Conservation (phyloP, 2,113 vertebrate species). For the Hippolais icterina region DNA sequence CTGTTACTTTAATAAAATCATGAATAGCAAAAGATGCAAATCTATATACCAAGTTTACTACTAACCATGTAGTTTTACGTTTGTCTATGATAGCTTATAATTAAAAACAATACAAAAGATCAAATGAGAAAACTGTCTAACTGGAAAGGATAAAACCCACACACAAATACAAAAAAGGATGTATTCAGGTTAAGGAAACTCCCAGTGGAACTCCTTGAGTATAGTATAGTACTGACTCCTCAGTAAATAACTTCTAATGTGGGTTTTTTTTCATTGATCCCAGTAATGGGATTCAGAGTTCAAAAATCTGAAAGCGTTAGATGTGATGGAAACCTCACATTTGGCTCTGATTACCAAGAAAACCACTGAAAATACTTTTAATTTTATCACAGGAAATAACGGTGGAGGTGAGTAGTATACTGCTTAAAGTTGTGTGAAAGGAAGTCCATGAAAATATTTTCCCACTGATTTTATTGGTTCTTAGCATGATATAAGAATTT, state of each 20-base stretch:
- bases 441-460: not conserved
- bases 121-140: not conserved
- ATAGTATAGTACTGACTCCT: not conserved
- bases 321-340: not conserved
- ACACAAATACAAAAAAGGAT: not conserved
- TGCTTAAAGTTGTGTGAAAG: not conserved
- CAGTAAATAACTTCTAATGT: not conserved
- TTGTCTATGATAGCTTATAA: not conserved
- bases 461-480: not conserved
- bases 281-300: not conserved
- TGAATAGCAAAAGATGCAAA: not conserved
- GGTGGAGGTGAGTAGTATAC: not conserved
- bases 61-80: not conserved
- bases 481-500: not conserved
- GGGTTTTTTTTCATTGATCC: fast-evolving
- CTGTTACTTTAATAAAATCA: not conserved
- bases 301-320: not conserved
- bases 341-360: not conserved
- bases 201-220: not conserved
- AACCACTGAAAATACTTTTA: not conserved
- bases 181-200: not conserved
- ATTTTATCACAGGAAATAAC: not conserved
- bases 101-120: not conserved
- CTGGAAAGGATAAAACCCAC: not conserved
- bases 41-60: not conserved